Conservation (phyloP, 2,113 vertebrate species). For the Thermophis baileyi region DNA sequence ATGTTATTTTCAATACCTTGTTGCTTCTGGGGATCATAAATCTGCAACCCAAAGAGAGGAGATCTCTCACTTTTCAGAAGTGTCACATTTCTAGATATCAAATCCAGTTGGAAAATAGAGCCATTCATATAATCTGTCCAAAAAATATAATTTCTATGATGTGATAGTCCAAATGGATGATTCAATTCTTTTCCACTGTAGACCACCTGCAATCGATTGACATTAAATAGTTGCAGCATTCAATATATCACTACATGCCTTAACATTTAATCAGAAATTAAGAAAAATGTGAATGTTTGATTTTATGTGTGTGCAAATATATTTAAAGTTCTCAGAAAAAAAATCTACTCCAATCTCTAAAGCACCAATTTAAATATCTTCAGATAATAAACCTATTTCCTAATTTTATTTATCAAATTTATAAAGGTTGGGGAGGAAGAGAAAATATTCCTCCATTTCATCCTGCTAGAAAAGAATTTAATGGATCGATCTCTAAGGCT, state of each 20-base stretch:
- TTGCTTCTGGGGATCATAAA: slow-evolving; percentile 91
- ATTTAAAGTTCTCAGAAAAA: not conserved
- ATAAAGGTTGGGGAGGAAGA: not conserved
- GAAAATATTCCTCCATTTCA: not conserved
- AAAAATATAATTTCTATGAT: slow-evolving; percentile 89
- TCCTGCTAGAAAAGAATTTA: not conserved
- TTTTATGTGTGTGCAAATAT: not conserved
- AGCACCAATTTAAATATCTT: not conserved
- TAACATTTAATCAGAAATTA: not conserved
- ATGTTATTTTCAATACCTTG: slow-evolving; percentile 75
- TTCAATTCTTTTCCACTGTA: slow-evolving; percentile 95
- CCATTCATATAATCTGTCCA: slow-evolving; percentile 99
- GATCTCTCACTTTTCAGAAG: slow-evolving; percentile 88
- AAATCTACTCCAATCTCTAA: not conserved
- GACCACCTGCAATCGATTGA: slow-evolving; percentile 79
- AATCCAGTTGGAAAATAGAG: slow-evolving; percentile 93
- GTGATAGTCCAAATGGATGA: slow-evolving; percentile 95
- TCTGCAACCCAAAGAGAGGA: slow-evolving; percentile 91
- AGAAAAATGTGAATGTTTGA: not conserved
- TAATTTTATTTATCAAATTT: not conserved
- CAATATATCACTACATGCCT: not conserved
- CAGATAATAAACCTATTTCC: not conserved
- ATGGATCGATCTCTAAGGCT: not conserved
- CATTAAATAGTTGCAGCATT: not conserved
- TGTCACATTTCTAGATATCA: slow-evolving; percentile 82